These are phyloP conservation scores for Calycopis cecrops DNA, from an alignment of 1,140 invertebrate genomes.

Conservation along the genomic window DNA sequence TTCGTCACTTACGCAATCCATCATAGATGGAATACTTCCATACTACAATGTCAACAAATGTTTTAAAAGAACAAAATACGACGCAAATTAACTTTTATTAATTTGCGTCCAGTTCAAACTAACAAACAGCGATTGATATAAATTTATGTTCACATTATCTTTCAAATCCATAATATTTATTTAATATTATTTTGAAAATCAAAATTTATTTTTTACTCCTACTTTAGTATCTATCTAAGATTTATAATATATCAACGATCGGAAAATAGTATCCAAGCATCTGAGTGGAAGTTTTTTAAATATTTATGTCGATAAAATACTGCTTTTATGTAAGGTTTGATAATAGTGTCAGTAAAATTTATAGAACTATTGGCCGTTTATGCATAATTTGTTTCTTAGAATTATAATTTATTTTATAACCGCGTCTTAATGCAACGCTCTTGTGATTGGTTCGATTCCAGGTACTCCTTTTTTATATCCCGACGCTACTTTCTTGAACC, in stretches of 20 bases:
- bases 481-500: constrained; percentile 24
- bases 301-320: constrained; percentile 34
- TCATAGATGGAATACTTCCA: too few relatives aligned
- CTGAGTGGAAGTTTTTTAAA: constrained; percentile 33
- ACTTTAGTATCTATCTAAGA: too few relatives aligned
- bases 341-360: constrained; percentile 11
- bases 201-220: too few relatives aligned
- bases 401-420: constrained; percentile 21
- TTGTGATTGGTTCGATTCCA: constrained; percentile 24
- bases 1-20: too few relatives aligned
- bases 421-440: constrained; percentile 15
- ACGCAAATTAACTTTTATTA: too few relatives aligned
- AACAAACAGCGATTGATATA: too few relatives aligned
- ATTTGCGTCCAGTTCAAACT: too few relatives aligned
- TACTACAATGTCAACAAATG: too few relatives aligned
- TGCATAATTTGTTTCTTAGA: background rate
- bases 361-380: constrained; percentile 9
- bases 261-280: constrained; percentile 1
- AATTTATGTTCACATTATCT: too few relatives aligned
- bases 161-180: too few relatives aligned
- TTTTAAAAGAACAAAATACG: too few relatives aligned
- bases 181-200: too few relatives aligned
- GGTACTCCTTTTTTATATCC: constrained; percentile 28
- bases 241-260: background rate
- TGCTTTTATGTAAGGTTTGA: constrained; percentile 20